These are phyloP conservation scores for Baccha elongata DNA, from an alignment of 2,888 invertebrate species.

Conservation along the genomic window DNA sequence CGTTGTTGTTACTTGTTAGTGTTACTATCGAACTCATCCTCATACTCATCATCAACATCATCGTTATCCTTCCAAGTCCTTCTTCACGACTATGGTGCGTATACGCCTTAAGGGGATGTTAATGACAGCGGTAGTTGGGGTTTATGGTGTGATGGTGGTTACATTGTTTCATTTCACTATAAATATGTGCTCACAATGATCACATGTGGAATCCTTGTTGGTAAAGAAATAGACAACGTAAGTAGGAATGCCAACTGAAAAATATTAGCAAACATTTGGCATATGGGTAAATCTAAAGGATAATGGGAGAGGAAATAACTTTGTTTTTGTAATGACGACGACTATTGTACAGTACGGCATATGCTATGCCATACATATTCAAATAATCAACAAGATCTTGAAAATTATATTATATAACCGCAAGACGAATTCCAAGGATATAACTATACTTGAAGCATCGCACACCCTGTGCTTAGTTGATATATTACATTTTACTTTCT, in stretches of 20 bases:
- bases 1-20: conserved; percentile 33
- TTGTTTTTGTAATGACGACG: conserved; percentile 51
- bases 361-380: conserved; percentile 32
- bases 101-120: conserved; percentile 67
- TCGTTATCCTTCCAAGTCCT: conserved; percentile 50
- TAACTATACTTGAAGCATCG: not conserved
- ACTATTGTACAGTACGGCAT: not conserved
- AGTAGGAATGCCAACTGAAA: conserved; percentile 40
- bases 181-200: not conserved
- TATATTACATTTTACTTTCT: conserved; percentile 52
- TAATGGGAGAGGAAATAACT: conserved; percentile 68
- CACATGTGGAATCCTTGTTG: conserved; percentile 17
- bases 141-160: conserved; percentile 54
- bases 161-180: conserved; percentile 63
- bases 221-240: conserved; percentile 1
- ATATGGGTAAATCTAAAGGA: conserved; percentile 52
- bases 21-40: conserved; percentile 2
- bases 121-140: conserved; percentile 61
- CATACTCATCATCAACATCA: conserved; percentile 20
- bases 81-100: conserved; percentile 41
- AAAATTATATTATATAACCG: conserved; percentile 58
- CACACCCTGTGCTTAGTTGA: conserved; percentile 31
- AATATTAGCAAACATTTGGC: conserved; percentile 66
- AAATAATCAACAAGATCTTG: conserved; percentile 64
- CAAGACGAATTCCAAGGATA: conserved; percentile 44